Percentiles rank a stretch among this genome's conserved stretches.
These are phyloP conservation scores for Scyliorhinus canicula DNA, from an alignment of 2,797 vertebrate species.

Conservation along the genomic window DNA sequence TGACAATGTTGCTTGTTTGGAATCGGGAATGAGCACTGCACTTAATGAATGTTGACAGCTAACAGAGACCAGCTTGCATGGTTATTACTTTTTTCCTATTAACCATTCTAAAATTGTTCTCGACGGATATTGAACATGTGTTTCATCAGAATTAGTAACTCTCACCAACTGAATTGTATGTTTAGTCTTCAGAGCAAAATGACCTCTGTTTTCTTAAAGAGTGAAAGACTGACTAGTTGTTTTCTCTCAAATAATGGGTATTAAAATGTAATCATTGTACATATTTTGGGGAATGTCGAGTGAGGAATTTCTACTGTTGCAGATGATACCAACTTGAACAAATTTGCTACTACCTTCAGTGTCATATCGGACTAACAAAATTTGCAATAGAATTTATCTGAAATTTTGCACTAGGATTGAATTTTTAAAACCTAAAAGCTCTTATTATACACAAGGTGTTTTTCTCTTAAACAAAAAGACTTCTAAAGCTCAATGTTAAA, in stretches of 20 bases:
- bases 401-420: background rate
- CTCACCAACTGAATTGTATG: background rate
- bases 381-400: background rate
- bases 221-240: background rate
- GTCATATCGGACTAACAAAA: background rate
- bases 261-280: background rate
- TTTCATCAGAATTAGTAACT: slow-evolving; percentile 13
- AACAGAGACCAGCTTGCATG: background rate
- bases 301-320: background rate
- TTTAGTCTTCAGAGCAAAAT: background rate
- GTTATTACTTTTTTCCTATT: slow-evolving; percentile 23
- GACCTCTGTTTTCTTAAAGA: slow-evolving; percentile 22
- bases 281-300: background rate
- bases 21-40: background rate
- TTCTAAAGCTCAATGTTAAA: background rate
- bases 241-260: background rate
- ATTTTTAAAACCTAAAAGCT: background rate
- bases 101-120: slow-evolving; percentile 24
- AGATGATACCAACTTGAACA: background rate
- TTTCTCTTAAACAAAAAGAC: background rate
- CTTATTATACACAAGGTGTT: background rate
- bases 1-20: background rate
- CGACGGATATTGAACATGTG: background rate
- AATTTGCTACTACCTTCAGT: background rate
- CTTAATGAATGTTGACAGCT: slow-evolving; percentile 29